These are phyloP conservation scores for Buathra laborator DNA, from an alignment of 2,888 invertebrate genomes.

Conservation along the genomic window DNA sequence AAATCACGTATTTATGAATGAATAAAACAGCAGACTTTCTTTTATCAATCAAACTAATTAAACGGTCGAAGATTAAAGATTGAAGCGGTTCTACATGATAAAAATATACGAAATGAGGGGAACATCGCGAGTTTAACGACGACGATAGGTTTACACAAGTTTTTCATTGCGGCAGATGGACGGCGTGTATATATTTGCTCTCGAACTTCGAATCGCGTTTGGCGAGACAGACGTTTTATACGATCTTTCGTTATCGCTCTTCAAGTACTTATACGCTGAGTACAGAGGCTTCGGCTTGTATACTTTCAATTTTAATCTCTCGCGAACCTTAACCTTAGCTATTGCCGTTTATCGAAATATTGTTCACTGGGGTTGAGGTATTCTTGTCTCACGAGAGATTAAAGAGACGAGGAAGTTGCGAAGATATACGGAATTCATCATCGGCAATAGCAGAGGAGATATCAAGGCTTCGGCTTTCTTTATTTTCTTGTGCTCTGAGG, in stretches of 20 bases:
- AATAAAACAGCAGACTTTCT: not conserved
- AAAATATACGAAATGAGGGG: not conserved
- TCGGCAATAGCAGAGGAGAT: not conserved
- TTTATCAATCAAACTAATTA: not conserved
- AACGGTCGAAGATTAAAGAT: not conserved
- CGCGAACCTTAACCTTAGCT: constrained; percentile 56
- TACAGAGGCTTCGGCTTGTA: not conserved
- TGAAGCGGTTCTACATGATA: not conserved
- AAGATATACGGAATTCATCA: constrained; percentile 1
- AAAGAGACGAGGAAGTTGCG: not conserved
- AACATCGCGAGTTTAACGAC: not conserved
- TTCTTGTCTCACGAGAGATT: constrained; percentile 12
- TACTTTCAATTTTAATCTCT: constrained; percentile 50
- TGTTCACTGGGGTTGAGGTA: constrained; percentile 11
- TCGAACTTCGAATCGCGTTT: constrained; percentile 12
- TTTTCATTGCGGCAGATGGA: not conserved
- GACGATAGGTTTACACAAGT: not conserved
- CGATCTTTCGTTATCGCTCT: not conserved
- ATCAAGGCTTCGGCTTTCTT: not conserved
- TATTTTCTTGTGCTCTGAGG: not conserved
- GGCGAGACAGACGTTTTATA: constrained; percentile 10
- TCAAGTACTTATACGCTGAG: not conserved
- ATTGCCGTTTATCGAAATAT: constrained; percentile 6
- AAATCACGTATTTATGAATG: not conserved
- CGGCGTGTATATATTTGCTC: not conserved